These are phyloP conservation scores for Forbesichthys agassizii DNA, from an alignment of 2,113 vertebrate species.

Conservation along the genomic window DNA sequence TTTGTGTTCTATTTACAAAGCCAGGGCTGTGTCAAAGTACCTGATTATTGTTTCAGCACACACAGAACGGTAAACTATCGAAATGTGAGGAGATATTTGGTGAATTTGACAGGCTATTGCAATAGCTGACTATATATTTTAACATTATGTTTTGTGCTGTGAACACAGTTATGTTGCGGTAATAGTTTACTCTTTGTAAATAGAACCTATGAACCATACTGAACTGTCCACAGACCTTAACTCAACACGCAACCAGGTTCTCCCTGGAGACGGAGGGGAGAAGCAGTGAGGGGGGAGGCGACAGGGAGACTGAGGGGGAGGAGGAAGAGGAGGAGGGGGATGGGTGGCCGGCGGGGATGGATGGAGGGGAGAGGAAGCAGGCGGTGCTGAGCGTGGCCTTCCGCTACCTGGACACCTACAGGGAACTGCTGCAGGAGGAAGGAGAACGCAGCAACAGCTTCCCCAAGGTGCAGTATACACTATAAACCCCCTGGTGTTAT, in stretches of 20 bases:
- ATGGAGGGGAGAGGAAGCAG: constrained; percentile 80
- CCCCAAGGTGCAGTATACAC: constrained; percentile 81
- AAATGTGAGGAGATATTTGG: too few relatives aligned
- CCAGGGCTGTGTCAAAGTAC: too few relatives aligned
- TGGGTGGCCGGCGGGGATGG: constrained; percentile 63
- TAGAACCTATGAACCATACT: too few relatives aligned
- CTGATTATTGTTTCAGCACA: too few relatives aligned
- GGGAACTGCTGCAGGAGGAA: constrained; percentile 93
- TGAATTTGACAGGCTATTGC: too few relatives aligned
- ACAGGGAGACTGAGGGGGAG: constrained; percentile 20
- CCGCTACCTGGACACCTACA: constrained; percentile 91
- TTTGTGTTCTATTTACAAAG: too few relatives aligned
- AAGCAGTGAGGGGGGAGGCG: constrained; percentile 27
- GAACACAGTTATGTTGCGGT: too few relatives aligned
- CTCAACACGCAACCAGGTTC: constrained; percentile 58
- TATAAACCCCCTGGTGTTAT: background rate
- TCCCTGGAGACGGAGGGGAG: constrained; percentile 22
- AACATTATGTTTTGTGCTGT: too few relatives aligned
- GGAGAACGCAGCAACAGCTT: constrained; percentile 83
- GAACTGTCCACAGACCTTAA: constrained; percentile 53
- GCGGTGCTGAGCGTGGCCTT: constrained; percentile 88
- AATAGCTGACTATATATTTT: too few relatives aligned
- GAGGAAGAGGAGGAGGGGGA: constrained; percentile 37
- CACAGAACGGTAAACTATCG: too few relatives aligned
- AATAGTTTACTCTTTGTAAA: too few relatives aligned